These are phyloP conservation scores for Centropristis striata DNA, from an alignment of 2,113 vertebrate species.

Conservation along the genomic window DNA sequence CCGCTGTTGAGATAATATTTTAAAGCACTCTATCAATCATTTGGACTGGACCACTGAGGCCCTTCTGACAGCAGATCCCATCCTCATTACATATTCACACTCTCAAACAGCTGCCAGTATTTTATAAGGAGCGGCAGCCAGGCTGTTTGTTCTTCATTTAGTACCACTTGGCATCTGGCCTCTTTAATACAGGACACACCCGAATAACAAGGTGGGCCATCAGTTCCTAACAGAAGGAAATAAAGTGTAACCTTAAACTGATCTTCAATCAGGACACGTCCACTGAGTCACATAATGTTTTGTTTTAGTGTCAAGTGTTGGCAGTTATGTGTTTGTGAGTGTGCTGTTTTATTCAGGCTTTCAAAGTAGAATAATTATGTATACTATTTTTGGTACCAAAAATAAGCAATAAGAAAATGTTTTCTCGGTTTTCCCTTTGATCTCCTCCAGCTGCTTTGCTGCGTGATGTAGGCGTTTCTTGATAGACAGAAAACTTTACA, in stretches of 20 bases:
- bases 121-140: slow-evolving; percentile 44
- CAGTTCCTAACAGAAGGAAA: slow-evolving; percentile 9
- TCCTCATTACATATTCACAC: slow-evolving; percentile 47
- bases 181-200: not conserved
- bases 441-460: too few relatives aligned
- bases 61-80: slow-evolving; percentile 23
- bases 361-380: too few relatives aligned
- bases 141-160: slow-evolving; percentile 43
- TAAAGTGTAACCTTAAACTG: not conserved
- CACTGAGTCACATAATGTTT: not conserved
- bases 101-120: slow-evolving; percentile 53
- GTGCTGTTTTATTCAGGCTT: not conserved
- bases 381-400: too few relatives aligned
- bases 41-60: slow-evolving; percentile 17
- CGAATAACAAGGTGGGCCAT: not conserved
- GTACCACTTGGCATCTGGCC: slow-evolving; percentile 46
- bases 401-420: too few relatives aligned
- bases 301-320: not conserved
- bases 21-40: slow-evolving; percentile 56
- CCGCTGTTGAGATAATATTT: slow-evolving; percentile 59
- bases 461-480: too few relatives aligned
- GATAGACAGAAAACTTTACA: too few relatives aligned
- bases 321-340: not conserved
- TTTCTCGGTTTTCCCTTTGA: too few relatives aligned
- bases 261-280: not conserved